phyloP scores from a whole-genome alignment of 2,888 invertebrate species.

The Nycteola revayana region DNA sequence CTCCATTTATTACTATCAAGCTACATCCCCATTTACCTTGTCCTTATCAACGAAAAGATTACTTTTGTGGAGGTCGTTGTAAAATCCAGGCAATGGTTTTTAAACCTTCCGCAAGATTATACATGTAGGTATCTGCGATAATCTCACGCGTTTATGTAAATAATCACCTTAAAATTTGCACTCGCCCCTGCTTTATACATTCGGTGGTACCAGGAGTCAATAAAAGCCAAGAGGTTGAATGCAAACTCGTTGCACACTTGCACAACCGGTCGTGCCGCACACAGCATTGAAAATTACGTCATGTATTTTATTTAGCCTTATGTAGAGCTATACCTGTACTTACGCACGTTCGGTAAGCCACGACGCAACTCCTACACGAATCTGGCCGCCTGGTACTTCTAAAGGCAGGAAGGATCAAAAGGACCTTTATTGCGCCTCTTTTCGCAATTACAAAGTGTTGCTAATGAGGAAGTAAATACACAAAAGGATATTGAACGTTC shows the following conservation, averaged over 20 bases:
- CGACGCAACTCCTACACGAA: conserved; percentile 46
- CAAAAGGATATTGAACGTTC: conserved; percentile 9
- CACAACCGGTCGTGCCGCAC: conserved; percentile 65
- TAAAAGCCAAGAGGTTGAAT: conserved; percentile 52
- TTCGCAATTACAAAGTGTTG: conserved; percentile 7
- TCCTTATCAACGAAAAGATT: no score
- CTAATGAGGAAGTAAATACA: conserved; percentile 9
- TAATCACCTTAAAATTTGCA: no score
- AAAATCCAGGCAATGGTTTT: no score
- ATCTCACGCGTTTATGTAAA: no score
- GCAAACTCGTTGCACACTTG: conserved; percentile 59
- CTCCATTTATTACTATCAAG: no score
- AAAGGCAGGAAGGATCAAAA: conserved; percentile 59
- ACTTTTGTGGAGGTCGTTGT: no score
- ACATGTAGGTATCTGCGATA: no score
- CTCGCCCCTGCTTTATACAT: conserved; percentile 28
- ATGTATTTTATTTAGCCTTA: conserved; percentile 71
- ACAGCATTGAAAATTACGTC: conserved; percentile 74
- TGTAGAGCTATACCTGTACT: conserved; percentile 57
- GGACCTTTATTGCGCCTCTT: conserved; percentile 26
- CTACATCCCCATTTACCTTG: no score
- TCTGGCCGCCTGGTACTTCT: conserved; percentile 63
- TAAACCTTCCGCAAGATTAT: no score
- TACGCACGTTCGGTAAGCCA: conserved; percentile 53
- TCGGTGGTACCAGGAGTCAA: conserved; percentile 64